phyloP scores from a whole-genome alignment of 2,797 vertebrate genomes.

The Acipenser ruthenus region DNA sequence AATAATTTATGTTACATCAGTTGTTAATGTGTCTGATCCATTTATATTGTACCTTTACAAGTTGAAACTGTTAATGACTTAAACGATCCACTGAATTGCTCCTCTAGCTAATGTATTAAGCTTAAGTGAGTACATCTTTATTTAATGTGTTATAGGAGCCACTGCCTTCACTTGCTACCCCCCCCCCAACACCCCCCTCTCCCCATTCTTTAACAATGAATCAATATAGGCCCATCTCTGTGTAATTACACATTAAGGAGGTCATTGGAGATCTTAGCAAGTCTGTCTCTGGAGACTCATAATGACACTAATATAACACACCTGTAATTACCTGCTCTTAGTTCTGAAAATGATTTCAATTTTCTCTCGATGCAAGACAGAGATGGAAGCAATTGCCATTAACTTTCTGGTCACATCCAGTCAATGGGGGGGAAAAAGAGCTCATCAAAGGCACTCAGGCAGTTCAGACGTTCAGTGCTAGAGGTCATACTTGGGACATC shows the following conservation, averaged over 20 bases:
- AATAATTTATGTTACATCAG: slow-evolving; percentile 1
- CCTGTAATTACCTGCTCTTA: slow-evolving; percentile 60
- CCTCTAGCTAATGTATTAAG: slow-evolving; percentile 63
- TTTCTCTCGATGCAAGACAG: slow-evolving; percentile 49
- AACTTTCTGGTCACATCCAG: slow-evolving; percentile 53
- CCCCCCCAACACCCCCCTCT: neutral
- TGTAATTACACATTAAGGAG: slow-evolving; percentile 69
- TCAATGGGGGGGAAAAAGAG: slow-evolving; percentile 35
- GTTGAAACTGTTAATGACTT: slow-evolving; percentile 62
- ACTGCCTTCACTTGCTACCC: slow-evolving; percentile 53
- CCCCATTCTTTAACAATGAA: slow-evolving; percentile 66
- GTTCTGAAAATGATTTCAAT: slow-evolving; percentile 36
- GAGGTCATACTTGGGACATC: no score
- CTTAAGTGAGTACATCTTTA: slow-evolving; percentile 56
- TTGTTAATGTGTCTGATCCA: slow-evolving; percentile 8
- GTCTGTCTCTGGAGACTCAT: slow-evolving; percentile 54
- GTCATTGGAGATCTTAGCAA: slow-evolving; percentile 60
- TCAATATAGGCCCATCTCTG: slow-evolving; percentile 61
- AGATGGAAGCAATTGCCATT: slow-evolving; percentile 57
- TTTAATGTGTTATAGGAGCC: slow-evolving; percentile 59
- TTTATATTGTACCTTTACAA: slow-evolving; percentile 45
- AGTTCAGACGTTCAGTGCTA: neutral
- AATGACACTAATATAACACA: slow-evolving; percentile 62
- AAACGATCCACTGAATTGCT: slow-evolving; percentile 63
- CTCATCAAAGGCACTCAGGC: neutral